Percentiles rank a stretch among this genome's conserved stretches.
These are phyloP conservation scores for Melanocharis versteri DNA, from an alignment of 2,113 vertebrate species.

Conservation along the genomic window DNA sequence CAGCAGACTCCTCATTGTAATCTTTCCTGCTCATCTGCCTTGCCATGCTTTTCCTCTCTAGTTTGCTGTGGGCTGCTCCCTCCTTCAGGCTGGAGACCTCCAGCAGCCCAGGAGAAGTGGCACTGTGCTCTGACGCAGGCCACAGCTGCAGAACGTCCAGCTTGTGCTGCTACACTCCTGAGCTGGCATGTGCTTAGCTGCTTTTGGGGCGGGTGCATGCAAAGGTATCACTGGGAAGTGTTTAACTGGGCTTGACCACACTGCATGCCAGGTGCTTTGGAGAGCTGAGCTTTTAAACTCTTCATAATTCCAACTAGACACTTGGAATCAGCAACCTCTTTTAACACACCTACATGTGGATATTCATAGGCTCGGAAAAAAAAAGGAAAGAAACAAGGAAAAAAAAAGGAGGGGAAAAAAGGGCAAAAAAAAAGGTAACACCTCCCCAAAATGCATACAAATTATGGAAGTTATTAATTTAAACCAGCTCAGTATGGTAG, in stretches of 20 bases:
- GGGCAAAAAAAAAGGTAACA: not conserved
- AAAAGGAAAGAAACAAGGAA: not conserved
- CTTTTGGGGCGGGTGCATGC: accelerated
- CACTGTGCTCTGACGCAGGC: not conserved
- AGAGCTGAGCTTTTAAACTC: not conserved
- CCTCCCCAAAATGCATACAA: accelerated
- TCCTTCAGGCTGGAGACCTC: not conserved
- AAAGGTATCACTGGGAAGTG: not conserved
- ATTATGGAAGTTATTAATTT: not conserved
- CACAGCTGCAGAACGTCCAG: not conserved
- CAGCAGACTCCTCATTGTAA: not conserved
- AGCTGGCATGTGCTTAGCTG: not conserved
- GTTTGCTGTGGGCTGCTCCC: not conserved
- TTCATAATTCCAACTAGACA: not conserved
- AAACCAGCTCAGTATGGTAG: not conserved
- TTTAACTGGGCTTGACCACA: not conserved
- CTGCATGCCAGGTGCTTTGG: not conserved
- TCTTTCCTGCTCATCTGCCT: not conserved
- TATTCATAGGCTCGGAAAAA: not conserved
- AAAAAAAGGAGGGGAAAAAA: not conserved
- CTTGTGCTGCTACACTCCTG: accelerated
- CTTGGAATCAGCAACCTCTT: not conserved
- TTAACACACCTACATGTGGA: not conserved
- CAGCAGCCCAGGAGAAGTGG: not conserved
- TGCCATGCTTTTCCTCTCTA: not conserved